Conservation (phyloP, 2,113 vertebrate genomes). For the Laterallus jamaicensis region DNA sequence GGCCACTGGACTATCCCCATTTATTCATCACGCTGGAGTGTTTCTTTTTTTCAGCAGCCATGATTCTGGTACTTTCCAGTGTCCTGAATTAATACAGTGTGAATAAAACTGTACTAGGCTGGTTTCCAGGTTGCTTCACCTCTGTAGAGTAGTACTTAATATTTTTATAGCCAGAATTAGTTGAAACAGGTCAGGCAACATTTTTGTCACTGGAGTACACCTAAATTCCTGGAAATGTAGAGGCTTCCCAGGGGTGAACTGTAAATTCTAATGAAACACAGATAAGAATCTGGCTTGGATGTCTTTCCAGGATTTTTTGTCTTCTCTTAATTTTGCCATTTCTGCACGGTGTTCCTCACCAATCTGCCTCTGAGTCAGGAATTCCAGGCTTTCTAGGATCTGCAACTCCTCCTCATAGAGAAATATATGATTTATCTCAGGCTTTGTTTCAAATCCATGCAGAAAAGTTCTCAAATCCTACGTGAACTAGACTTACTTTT, state of each 20-base stretch:
- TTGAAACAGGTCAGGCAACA: background rate
- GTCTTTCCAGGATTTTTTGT: background rate
- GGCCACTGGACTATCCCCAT: background rate
- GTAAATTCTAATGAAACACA: background rate
- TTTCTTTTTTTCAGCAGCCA: background rate
- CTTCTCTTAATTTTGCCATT: background rate
- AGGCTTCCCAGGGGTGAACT: background rate
- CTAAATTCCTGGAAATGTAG: background rate
- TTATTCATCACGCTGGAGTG: background rate
- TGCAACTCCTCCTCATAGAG: background rate
- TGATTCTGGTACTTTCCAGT: background rate
- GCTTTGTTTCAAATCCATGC: background rate
- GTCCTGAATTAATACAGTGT: background rate
- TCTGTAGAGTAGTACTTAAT: background rate
- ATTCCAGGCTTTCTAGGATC: background rate
- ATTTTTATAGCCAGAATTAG: background rate
- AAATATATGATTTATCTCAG: background rate
- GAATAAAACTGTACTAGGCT: background rate
- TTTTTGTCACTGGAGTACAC: background rate
- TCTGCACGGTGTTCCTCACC: background rate
- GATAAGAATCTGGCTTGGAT: background rate
- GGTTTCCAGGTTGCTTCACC: background rate
- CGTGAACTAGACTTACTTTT: background rate
- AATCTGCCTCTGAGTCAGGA: background rate
- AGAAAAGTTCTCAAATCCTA: background rate